phyloP scores from a whole-genome alignment of 2,113 vertebrate species.

The Ictalurus furcatus region DNA sequence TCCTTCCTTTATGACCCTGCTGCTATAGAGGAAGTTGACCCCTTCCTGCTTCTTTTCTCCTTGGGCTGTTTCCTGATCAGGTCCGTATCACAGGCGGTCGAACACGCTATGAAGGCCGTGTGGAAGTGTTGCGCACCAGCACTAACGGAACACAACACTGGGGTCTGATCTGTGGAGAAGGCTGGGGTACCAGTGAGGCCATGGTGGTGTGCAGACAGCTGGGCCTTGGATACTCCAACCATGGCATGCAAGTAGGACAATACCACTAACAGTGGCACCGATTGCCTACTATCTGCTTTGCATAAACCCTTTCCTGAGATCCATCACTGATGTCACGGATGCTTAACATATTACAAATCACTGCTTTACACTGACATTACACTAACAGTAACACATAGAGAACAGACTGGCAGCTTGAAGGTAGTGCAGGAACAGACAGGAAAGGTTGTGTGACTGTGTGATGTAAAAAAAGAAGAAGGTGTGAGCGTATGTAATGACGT shows the following conservation, averaged over 20 bases:
- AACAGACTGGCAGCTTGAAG: background rate
- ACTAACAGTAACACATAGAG: background rate
- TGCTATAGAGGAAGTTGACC: conserved; percentile 27
- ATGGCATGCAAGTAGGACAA: conserved; percentile 88
- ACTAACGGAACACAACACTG: conserved; percentile 75
- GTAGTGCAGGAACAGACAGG: conserved; percentile 3
- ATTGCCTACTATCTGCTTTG: background rate
- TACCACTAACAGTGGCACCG: conserved; percentile 42
- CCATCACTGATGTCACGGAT: background rate
- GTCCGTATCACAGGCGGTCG: conserved; percentile 90
- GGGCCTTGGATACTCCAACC: conserved; percentile 91
- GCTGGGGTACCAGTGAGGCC: conserved; percentile 88
- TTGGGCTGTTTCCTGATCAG: conserved; percentile 71
- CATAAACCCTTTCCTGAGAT: background rate
- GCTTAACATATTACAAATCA: conserved; percentile 22
- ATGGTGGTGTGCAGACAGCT: conserved; percentile 92
- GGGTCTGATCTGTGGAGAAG: conserved; percentile 93
- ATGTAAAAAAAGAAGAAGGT: background rate
- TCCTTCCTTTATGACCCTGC: conserved; percentile 29
- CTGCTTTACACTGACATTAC: conserved; percentile 19
- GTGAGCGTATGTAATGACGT: conserved; percentile 36
- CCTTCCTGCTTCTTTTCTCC: conserved; percentile 14
- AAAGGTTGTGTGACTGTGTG: background rate
- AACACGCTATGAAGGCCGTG: conserved; percentile 87
- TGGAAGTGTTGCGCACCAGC: conserved; percentile 79